These are phyloP conservation scores for Oryzias curvinotus DNA, from an alignment of 2,113 vertebrate genomes.

Conservation along the genomic window DNA sequence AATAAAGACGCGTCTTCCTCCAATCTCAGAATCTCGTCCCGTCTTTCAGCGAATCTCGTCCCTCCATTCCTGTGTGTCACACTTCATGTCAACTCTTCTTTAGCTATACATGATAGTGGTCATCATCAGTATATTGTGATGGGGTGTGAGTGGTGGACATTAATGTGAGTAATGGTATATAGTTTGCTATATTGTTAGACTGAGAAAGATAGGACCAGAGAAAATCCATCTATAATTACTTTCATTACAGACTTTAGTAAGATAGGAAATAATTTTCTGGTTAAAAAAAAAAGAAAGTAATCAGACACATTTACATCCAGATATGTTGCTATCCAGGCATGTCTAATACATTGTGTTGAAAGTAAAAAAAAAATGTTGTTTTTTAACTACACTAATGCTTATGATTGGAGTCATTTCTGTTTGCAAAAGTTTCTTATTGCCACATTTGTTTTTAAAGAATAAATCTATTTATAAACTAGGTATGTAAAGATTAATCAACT, in stretches of 20 bases:
- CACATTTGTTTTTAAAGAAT: too few relatives aligned
- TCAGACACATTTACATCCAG: too few relatives aligned
- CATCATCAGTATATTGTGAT: conserved; percentile 13
- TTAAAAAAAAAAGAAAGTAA: background rate
- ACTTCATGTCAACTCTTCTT: conserved; percentile 28
- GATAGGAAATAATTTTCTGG: conserved; percentile 2
- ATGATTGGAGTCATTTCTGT: too few relatives aligned
- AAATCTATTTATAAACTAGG: too few relatives aligned
- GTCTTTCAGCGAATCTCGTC: conserved; percentile 47
- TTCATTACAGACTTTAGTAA: background rate
- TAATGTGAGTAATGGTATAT: conserved; percentile 11
- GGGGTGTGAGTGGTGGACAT: conserved; percentile 1
- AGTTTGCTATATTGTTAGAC: conserved; percentile 6
- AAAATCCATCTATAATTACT: background rate
- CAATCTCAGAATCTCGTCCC: conserved; percentile 61
- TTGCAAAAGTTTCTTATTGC: too few relatives aligned
- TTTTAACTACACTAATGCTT: too few relatives aligned
- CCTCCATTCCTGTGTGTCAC: conserved; percentile 31
- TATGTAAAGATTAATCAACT: too few relatives aligned
- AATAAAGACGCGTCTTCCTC: conserved; percentile 73
- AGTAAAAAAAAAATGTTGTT: too few relatives aligned
- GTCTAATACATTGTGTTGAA: too few relatives aligned
- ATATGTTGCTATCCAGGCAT: too few relatives aligned
- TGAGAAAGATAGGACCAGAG: background rate
- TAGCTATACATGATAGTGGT: conserved; percentile 13